A percentile compares a stretch with the other conserved stretches of the same genome.
These are phyloP conservation scores for Cremastinae sp. DNA, from an alignment of 2,888 invertebrate genomes.

Conservation along the genomic window DNA sequence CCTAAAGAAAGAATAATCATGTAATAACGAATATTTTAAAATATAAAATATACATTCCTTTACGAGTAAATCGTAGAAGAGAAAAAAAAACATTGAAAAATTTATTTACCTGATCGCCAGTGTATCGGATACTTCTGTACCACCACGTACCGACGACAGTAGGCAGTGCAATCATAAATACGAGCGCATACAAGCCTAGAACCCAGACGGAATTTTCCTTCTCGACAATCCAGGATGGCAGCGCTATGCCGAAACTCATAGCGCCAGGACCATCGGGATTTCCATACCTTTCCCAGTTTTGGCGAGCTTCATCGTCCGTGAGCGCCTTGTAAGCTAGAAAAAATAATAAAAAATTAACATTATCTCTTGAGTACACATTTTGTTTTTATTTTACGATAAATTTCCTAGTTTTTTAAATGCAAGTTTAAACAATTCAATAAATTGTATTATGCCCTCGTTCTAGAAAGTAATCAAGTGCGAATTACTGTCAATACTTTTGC, in stretches of 20 bases:
- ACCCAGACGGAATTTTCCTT: constrained; percentile 99
- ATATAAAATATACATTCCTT: too few relatives aligned
- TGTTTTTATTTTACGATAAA: too few relatives aligned
- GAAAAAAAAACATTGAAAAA: too few relatives aligned
- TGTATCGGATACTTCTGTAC: constrained; percentile 98
- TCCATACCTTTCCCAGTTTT: constrained; percentile 99
- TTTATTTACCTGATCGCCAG: constrained; percentile 90
- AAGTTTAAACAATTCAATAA: too few relatives aligned
- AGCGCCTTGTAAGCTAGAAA: constrained; percentile 88
- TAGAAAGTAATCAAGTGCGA: too few relatives aligned
- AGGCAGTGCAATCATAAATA: constrained; percentile 98
- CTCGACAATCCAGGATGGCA: constrained; percentile 99
- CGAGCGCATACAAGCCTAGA: constrained; percentile 94
- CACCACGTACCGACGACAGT: constrained; percentile 98
- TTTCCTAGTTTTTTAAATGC: too few relatives aligned
- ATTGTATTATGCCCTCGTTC: too few relatives aligned
- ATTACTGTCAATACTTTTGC: too few relatives aligned
- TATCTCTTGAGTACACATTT: too few relatives aligned
- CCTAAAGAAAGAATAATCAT: constrained; percentile 79
- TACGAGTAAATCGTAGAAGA: too few relatives aligned
- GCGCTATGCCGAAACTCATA: constrained; percentile 99
- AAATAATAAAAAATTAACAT: too few relatives aligned
- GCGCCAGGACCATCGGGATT: constrained; percentile 99
- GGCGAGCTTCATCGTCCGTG: constrained; percentile 97
- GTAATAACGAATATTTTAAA: constrained; percentile 12